phyloP scores from a whole-genome alignment of 2,888 invertebrate species.

The Eudasyphora cyanicolor region DNA sequence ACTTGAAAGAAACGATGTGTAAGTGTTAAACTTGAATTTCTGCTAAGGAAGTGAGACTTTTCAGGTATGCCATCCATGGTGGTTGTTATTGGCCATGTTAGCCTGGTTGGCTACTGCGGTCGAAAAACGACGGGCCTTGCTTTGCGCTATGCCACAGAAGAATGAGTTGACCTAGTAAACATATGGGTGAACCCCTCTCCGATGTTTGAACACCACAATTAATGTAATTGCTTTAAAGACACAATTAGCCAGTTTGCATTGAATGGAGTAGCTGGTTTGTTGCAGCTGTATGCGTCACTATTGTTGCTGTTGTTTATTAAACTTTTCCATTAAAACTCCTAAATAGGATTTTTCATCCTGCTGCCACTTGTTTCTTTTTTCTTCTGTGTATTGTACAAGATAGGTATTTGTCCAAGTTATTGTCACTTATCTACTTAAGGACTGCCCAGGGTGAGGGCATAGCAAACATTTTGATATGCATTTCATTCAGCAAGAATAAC shows the following conservation, averaged over 20 bases:
- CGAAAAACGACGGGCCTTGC: background rate
- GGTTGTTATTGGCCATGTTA: background rate
- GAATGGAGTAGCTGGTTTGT: background rate
- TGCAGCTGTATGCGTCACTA: background rate
- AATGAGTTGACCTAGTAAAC: constrained; percentile 7
- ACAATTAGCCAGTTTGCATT: constrained; percentile 34
- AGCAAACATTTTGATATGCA: too few species aligned
- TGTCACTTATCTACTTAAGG: background rate
- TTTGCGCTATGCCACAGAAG: background rate
- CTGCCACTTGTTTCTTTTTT: background rate
- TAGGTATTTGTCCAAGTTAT: constrained; percentile 3
- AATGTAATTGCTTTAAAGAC: constrained; percentile 48
- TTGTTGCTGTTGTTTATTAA: constrained; percentile 54
- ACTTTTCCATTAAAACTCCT: constrained; percentile 56
- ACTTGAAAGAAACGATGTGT: background rate
- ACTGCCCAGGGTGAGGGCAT: background rate
- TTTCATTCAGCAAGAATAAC: too few species aligned
- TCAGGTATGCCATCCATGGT: background rate
- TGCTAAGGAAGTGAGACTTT: background rate
- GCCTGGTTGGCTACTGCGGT: background rate
- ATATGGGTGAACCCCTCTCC: background rate
- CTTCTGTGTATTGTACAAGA: background rate
- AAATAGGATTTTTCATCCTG: constrained; percentile 27
- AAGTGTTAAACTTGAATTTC: constrained; percentile 21
- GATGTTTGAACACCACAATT: constrained; percentile 31